Percentiles rank a stretch among this genome's conserved stretches.
phyloP scores from a whole-genome alignment of 2,113 vertebrate genomes.

The Dicrurus megarhynchus region DNA sequence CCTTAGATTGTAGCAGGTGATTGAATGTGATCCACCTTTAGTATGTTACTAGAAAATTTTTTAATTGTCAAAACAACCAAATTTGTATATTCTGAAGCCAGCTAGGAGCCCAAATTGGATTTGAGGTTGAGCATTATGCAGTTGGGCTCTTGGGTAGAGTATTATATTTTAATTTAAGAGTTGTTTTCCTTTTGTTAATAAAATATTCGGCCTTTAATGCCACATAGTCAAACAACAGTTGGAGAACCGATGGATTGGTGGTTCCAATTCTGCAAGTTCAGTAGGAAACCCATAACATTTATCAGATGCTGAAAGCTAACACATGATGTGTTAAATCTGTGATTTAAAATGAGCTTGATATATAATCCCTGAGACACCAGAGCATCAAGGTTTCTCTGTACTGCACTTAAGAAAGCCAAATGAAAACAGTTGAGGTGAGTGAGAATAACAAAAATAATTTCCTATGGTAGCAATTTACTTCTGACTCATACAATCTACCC shows the following conservation, averaged over 20 bases:
- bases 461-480: background rate
- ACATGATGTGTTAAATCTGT: slow-evolving; percentile 39
- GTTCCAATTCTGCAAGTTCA: background rate
- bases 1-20: background rate
- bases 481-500: background rate
- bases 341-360: slow-evolving; percentile 28
- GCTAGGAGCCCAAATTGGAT: background rate
- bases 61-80: background rate
- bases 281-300: slow-evolving; percentile 42
- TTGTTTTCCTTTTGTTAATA: slow-evolving; percentile 22
- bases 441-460: slow-evolving; percentile 8
- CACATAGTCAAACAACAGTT: slow-evolving; percentile 19
- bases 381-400: slow-evolving; percentile 10
- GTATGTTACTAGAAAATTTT: background rate
- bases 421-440: slow-evolving; percentile 32
- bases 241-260: background rate
- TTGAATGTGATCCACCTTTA: background rate
- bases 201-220: slow-evolving; percentile 35
- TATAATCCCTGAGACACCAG: slow-evolving; percentile 2
- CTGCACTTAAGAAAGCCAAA: slow-evolving; percentile 23
- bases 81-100: background rate
- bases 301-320: slow-evolving; percentile 42
- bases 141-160: background rate
- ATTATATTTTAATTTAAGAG: background rate
- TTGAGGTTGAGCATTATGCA: background rate